These are phyloP conservation scores for Leptinotarsa texana DNA, from an alignment of 1,140 invertebrate genomes.

Conservation along the genomic window DNA sequence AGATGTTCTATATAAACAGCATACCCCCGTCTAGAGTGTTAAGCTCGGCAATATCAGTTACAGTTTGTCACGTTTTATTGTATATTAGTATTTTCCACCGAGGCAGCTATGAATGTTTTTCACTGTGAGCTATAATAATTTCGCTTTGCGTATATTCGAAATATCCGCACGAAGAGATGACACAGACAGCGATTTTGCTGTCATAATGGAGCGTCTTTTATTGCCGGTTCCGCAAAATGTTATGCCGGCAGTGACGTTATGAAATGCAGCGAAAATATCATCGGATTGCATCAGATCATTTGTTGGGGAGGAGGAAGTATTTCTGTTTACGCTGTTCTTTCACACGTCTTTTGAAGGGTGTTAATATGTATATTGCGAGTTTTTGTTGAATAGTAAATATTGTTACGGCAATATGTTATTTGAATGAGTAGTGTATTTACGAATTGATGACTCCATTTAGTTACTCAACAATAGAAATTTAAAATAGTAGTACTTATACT, in stretches of 20 bases:
- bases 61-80: too few relatives aligned
- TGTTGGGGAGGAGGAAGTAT: too few relatives aligned
- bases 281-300: not conserved
- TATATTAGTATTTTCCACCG: not conserved
- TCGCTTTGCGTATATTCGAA: not conserved
- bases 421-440: too few relatives aligned
- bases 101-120: not conserved
- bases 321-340: too few relatives aligned
- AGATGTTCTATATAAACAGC: not conserved
- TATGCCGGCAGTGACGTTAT: not conserved
- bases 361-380: too few relatives aligned
- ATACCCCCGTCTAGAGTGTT: not conserved
- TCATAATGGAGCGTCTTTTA: conserved; percentile 2
- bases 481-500: too few relatives aligned
- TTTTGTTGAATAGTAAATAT: too few relatives aligned
- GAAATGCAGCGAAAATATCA: not conserved
- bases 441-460: too few relatives aligned
- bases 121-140: not conserved
- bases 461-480: too few relatives aligned
- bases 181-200: not conserved
- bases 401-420: too few relatives aligned
- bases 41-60: not conserved
- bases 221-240: conserved; percentile 4
- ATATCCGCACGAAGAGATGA: not conserved
- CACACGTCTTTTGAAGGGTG: too few relatives aligned